Evolutionary conservation across 2,888 invertebrate genomes (phyloP), one percentile per base, ranked within the genome.

Genomic region (Mechanitis messenoides): DNA sequence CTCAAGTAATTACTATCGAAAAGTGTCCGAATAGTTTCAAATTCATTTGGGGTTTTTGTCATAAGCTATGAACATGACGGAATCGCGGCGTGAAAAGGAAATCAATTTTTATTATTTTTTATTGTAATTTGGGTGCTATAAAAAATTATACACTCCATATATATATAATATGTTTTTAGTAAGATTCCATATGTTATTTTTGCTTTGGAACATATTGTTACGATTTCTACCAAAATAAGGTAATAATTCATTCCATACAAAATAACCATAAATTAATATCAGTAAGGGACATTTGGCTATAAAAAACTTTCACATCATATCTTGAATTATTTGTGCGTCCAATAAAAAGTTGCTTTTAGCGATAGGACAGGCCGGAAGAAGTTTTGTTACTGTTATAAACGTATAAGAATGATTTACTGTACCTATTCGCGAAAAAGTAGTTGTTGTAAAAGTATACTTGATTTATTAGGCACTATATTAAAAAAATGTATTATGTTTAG

Each of bases 391-490:
- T 72, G 81, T 83, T 85, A 83, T 84, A 83, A 83, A 81, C 77
- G 80, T 80, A 81, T 79, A 80, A 74, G 77, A 74, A 82, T 85
- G 86, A 87, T 87, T 85, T 87, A 86, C 78, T 74, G 72, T 75
- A 82, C 76, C 85, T 84, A 72, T n/a, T n/a, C 74, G 72, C 77
- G 6, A 35, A 35, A 35, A 35, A 80, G 73, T 83, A 79, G 77
- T 84, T 81, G 72, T 31, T 31, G 9, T 31, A 7, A 11, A 31
- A 9, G n/a, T 31, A 50, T 31, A 31, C 5, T 47, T 31, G 31
- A 50, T 50, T 50, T 50, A 50, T 50, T 31, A 31, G 3, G 50
- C 50, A 50, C 9, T 50, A 50, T 31, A 50, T 50, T 28, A 9
- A 50, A 4, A 35, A 50, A 50, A 31, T 50, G 11, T 11, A 50